Conservation (phyloP, 1,140 invertebrate species). For the Amphibalanus amphitrite region DNA sequence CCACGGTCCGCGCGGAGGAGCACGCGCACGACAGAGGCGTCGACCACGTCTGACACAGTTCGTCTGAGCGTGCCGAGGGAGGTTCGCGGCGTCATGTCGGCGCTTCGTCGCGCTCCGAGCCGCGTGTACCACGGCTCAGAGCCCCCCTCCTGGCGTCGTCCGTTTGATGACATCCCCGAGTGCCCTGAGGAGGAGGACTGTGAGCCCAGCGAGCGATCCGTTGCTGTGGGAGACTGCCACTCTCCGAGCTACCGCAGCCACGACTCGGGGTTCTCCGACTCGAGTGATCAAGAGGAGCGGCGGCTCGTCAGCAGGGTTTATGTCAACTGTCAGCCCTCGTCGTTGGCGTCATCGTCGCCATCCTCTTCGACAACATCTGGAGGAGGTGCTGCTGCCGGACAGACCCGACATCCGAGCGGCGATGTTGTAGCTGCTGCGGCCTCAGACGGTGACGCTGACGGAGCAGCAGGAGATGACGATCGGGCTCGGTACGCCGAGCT, state of each 20-base stretch:
- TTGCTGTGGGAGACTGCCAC: neutral
- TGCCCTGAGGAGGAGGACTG: neutral
- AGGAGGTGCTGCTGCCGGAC: too few species aligned
- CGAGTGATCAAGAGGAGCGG: conserved; percentile 27
- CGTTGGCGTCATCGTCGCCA: conserved; percentile 36
- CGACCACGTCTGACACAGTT: too few species aligned
- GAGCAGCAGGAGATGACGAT: neutral
- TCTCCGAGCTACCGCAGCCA: conserved; percentile 44
- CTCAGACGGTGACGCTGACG: conserved; percentile 3
- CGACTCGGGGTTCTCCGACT: conserved; percentile 56
- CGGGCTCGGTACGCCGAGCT: conserved; percentile 12
- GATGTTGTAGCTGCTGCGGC: conserved; percentile 20
- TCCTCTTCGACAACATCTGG: too few species aligned
- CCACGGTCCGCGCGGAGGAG: too few species aligned
- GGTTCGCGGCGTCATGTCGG: too few species aligned
- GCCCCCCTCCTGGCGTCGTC: too few species aligned
- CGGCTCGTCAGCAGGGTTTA: neutral
- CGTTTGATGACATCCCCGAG: neutral
- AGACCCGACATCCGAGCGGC: conserved; percentile 11
- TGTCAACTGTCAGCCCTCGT: conserved; percentile 34
- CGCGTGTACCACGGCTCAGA: too few species aligned
- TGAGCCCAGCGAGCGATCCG: neutral
- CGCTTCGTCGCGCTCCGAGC: too few species aligned
- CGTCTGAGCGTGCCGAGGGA: too few species aligned
- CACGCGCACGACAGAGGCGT: too few species aligned